phyloP scores from a whole-genome alignment of 2,888 invertebrate genomes.

The Acronicta psi region DNA sequence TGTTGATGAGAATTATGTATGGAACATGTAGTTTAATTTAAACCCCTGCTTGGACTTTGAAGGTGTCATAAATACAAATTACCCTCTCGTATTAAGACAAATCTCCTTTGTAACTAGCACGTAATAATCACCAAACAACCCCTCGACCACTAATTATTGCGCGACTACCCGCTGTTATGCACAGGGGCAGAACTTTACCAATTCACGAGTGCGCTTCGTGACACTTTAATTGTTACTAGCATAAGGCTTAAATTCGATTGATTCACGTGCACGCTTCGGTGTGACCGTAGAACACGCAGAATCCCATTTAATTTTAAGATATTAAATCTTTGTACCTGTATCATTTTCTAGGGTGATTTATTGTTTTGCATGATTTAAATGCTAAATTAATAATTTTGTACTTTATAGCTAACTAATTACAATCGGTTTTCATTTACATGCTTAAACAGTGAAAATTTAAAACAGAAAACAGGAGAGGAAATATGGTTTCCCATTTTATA shows the following conservation, averaged over 20 bases:
- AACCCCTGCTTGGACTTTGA: background rate
- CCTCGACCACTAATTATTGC: constrained; percentile 44
- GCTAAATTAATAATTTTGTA: constrained; percentile 2
- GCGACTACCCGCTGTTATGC: constrained; percentile 29
- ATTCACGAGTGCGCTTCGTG: too few species aligned
- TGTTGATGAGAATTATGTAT: too few species aligned
- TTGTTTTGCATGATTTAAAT: background rate
- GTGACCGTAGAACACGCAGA: constrained; percentile 12
- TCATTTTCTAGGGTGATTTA: constrained; percentile 2
- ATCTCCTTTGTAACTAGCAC: constrained; percentile 15
- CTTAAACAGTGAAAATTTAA: too few species aligned
- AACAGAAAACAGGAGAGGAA: too few species aligned
- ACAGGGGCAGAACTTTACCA: constrained; percentile 10
- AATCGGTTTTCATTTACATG: too few species aligned
- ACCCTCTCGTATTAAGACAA: constrained; percentile 1
- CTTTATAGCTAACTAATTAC: constrained; percentile 5
- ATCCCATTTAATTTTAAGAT: constrained; percentile 22
- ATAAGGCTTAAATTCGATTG: too few species aligned
- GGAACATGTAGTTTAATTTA: too few species aligned
- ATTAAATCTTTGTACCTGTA: constrained; percentile 36
- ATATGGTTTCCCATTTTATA: too few species aligned
- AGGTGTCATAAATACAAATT: background rate
- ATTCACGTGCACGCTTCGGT: background rate
- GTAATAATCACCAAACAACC: constrained; percentile 13
- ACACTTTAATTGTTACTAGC: too few species aligned